Conservation (phyloP, 2,797 vertebrate species). For the Margarornis squamiger region DNA sequence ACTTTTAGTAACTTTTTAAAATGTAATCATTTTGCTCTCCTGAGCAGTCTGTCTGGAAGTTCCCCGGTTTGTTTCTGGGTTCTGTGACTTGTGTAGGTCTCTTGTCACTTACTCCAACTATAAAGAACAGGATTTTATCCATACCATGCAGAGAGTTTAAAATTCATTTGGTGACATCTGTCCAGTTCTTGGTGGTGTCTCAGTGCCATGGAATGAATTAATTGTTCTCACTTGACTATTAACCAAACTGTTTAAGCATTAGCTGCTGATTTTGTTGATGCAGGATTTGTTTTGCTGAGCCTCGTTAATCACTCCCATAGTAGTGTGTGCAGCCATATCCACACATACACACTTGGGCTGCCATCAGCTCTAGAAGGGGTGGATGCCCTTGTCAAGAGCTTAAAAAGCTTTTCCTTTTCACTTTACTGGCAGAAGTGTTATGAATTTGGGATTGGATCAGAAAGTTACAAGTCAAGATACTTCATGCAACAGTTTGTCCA, state of each 20-base stretch:
- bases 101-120: background rate
- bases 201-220: accelerated
- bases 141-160: background rate
- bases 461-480: background rate
- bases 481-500: background rate
- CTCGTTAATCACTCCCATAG: background rate
- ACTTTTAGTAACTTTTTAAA: background rate
- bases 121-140: background rate
- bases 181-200: background rate
- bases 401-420: background rate
- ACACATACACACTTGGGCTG: background rate
- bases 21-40: background rate
- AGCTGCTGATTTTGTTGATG: background rate
- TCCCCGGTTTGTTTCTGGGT: background rate
- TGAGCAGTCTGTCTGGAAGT: background rate
- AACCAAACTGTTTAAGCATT: background rate
- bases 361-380: background rate
- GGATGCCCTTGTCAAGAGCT: background rate
- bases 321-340: background rate
- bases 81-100: background rate
- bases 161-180: background rate
- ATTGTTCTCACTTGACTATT: background rate
- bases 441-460: background rate
- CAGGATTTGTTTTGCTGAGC: background rate
- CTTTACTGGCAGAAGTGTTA: background rate